These are phyloP conservation scores for Heteronetta atricapilla DNA, from an alignment of 2,113 vertebrate species.

Conservation along the genomic window DNA sequence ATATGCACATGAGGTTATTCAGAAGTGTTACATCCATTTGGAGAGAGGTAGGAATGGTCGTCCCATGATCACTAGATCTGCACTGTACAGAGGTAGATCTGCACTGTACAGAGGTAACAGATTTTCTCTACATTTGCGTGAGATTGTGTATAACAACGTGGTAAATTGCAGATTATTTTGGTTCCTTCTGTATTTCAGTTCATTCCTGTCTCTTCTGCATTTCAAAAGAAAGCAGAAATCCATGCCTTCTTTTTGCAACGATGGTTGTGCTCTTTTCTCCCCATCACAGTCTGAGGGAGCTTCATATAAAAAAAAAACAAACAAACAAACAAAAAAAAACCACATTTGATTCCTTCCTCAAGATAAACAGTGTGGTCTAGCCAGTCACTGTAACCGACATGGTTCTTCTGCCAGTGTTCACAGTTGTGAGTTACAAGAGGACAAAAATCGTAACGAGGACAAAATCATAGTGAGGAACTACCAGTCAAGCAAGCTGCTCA, in stretches of 20 bases:
- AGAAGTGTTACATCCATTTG: not conserved
- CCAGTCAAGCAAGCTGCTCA: not conserved
- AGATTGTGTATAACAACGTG: rapidly evolving
- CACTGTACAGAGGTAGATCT: not conserved
- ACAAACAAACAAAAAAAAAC: not conserved
- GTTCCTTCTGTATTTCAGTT: not conserved
- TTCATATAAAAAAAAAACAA: not conserved
- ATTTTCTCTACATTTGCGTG: not conserved
- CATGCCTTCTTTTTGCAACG: not conserved
- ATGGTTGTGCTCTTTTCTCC: not conserved
- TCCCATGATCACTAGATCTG: not conserved
- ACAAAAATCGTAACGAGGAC: not conserved
- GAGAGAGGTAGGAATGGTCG: not conserved
- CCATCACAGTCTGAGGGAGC: not conserved
- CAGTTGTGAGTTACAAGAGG: not conserved
- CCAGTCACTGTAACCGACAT: not conserved
- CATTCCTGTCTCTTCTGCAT: not conserved
- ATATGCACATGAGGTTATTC: not conserved
- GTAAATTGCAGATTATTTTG: not conserved
- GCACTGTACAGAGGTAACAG: not conserved
- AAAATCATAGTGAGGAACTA: not conserved
- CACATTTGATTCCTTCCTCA: not conserved
- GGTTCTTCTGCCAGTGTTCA: not conserved
- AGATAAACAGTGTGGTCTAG: not conserved
- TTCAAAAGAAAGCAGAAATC: slow-evolving; percentile 3